phyloP scores from a whole-genome alignment of 2,888 invertebrate genomes.

The Xanthorhoe designata region DNA sequence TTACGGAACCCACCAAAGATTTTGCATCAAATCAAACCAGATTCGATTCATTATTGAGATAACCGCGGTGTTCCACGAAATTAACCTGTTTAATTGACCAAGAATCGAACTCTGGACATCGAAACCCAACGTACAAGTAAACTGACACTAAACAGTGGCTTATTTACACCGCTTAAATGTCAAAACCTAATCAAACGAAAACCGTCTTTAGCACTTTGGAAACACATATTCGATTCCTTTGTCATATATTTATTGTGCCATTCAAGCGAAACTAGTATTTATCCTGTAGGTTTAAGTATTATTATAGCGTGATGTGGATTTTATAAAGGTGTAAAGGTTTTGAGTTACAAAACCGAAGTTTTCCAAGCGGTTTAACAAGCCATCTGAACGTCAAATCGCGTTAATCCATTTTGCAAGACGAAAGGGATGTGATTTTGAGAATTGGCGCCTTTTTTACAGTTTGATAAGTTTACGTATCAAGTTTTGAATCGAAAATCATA shows the following conservation, averaged over 20 bases:
- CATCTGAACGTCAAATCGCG: slow-evolving; percentile 72
- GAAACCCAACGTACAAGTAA: slow-evolving; percentile 74
- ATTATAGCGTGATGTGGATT: slow-evolving; percentile 39
- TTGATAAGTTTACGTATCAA: background rate
- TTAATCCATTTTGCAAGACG: slow-evolving; percentile 64
- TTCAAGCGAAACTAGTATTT: slow-evolving; percentile 41
- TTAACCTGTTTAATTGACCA: slow-evolving; percentile 62
- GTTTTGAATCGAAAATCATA: background rate
- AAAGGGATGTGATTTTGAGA: slow-evolving; percentile 53
- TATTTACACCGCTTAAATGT: slow-evolving; percentile 61
- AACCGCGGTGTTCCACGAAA: slow-evolving; percentile 54
- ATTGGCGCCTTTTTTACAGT: slow-evolving; percentile 18
- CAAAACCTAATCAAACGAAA: slow-evolving; percentile 46
- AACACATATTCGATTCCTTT: slow-evolving; percentile 41
- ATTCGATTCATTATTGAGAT: slow-evolving; percentile 25
- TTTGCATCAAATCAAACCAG: slow-evolving; percentile 9
- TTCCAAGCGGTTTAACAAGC: slow-evolving; percentile 79
- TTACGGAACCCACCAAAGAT: slow-evolving; percentile 22
- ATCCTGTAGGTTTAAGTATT: slow-evolving; percentile 41
- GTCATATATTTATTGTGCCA: accelerated
- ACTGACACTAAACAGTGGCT: slow-evolving; percentile 80
- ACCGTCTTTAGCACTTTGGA: slow-evolving; percentile 42
- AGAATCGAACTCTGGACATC: slow-evolving; percentile 74
- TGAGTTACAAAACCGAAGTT: slow-evolving; percentile 77
- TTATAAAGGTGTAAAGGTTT: slow-evolving; percentile 58